Evolutionary conservation across 2,888 invertebrate species (phyloP), one percentile per base, ranked within the genome.

Genomic region (Latrodectus hesperus): DNA sequence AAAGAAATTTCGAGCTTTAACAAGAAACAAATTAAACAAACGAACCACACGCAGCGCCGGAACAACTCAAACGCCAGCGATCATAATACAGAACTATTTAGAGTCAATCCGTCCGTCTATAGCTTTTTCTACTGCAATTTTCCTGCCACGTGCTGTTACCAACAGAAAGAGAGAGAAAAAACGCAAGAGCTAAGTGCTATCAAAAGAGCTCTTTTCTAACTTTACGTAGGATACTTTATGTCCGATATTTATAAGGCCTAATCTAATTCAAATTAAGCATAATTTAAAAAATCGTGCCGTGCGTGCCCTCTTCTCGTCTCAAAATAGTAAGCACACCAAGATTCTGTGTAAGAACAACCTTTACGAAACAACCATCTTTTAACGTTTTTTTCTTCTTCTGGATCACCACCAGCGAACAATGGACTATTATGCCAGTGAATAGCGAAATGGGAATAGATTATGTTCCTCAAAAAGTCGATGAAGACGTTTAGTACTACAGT

Each of bases 401-500:
- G 71, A 80, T 80, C 80, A 60, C 80, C 80, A 72, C 72, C 72
- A 60, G 64, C 80, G 80, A 80, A 80, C 80, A 80, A 80, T 73
- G 80, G 60, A 10, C 72, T 65, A 80, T 80, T 80, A 80, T 80
- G 14, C 72, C 52, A 16, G 17, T 65, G 14, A 71, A 68, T 22
- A n/a, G 52, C 72, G 55, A 70, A 79, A 79, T 71, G 78, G n/a
- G 70, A 79, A 65, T 52, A 52, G 77, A 68, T 77, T 77, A 77
- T 22, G 53, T 68, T 11, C 68, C 8, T 49, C n/a, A 14, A 16
- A 55, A 68, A 77, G 52, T 49, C 70, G 71, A 79, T 79, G 79
- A 79, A 79, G 79, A 79, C 79, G 79, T 79, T 71, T 79, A 60
- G 70, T 79, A 60, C n/a, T 1, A 70, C 79, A 68, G 16, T 51